A percentile compares a stretch with the other conserved stretches of the same genome.
Conservation (phyloP, 53 echinoderm and acorn worm genomes). For the Paelopatides confundens region DNA sequence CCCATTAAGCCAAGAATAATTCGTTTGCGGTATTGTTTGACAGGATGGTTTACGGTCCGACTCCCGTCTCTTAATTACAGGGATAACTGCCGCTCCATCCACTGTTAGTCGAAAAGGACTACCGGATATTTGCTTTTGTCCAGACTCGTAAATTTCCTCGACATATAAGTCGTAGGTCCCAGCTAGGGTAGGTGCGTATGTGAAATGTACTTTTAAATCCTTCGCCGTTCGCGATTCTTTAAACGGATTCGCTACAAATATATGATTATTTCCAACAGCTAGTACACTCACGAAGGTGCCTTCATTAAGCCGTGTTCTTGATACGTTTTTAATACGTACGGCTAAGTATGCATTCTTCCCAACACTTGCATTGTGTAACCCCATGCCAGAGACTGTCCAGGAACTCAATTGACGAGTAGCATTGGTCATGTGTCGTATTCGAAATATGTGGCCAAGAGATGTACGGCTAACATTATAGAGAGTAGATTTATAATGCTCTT, state of each 20-base stretch:
- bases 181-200: neutral
- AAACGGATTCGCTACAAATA: neutral
- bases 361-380: neutral
- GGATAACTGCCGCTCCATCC: neutral
- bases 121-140: neutral
- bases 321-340: neutral
- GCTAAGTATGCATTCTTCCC: neutral
- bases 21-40: neutral
- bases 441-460: neutral
- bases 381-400: neutral
- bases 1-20: slow-evolving; percentile 13
- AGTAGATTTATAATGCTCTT: neutral
- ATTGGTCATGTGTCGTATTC: neutral
- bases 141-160: neutral
- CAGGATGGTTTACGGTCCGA: neutral
- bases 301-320: neutral
- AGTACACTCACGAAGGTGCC: neutral
- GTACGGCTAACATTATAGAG: neutral
- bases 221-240: neutral
- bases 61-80: neutral
- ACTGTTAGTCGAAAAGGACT: slow-evolving; percentile 16
- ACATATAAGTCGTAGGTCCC: slow-evolving; percentile 16
- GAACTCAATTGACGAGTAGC: neutral
- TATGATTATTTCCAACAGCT: neutral
- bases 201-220: neutral